Percentiles rank a stretch among this genome's conserved stretches.
These are phyloP conservation scores for Cantharis flavilabris DNA, from an alignment of 2,888 invertebrate species.

Conservation along the genomic window DNA sequence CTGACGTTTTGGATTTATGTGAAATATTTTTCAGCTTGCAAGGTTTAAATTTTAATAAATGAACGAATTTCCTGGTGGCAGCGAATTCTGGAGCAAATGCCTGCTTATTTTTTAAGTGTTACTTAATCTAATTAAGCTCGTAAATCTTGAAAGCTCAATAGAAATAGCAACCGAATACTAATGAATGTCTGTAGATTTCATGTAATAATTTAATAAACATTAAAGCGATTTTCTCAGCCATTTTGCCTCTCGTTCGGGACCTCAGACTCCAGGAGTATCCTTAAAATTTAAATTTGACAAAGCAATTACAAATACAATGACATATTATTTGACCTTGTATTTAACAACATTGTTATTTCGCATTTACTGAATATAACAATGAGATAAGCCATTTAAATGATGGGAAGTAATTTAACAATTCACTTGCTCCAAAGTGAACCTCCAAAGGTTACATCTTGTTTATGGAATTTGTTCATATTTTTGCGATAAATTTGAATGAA, in stretches of 20 bases:
- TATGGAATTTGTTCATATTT: background rate
- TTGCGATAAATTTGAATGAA: background rate
- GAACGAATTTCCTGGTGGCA: background rate
- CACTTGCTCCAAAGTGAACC: background rate
- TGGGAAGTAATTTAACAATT: slow-evolving; percentile 9
- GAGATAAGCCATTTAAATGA: background rate
- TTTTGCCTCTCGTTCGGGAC: background rate
- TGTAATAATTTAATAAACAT: background rate
- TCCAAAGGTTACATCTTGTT: background rate
- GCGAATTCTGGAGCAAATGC: background rate
- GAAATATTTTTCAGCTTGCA: background rate
- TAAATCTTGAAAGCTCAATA: background rate
- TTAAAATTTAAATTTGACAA: background rate
- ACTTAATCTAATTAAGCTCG: background rate
- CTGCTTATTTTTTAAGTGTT: background rate
- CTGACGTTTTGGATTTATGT: background rate
- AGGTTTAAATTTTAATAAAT: background rate
- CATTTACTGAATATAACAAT: background rate
- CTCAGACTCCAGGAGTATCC: background rate
- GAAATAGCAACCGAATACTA: background rate
- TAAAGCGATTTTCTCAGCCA: background rate
- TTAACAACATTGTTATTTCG: background rate
- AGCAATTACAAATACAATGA: background rate
- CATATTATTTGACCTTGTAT: background rate
- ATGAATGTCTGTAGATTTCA: background rate